phyloP scores from a whole-genome alignment of 2,888 invertebrate species.

The Griposia aprilina region DNA sequence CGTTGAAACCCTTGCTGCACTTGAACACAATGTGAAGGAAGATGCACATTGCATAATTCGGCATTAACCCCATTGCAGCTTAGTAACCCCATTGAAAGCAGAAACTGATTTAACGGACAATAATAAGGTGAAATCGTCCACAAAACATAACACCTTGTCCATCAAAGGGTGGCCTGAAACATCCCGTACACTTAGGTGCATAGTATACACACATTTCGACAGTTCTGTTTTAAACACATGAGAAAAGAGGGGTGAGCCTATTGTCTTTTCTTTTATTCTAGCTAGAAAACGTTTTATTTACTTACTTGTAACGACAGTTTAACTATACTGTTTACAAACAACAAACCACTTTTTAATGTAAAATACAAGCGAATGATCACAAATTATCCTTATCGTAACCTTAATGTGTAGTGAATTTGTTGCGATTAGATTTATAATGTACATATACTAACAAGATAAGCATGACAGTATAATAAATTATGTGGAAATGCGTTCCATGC shows the following conservation, averaged over 20 bases:
- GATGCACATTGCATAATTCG: not conserved
- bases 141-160: not conserved
- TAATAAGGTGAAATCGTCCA: not conserved
- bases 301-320: not conserved
- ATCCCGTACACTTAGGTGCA: not conserved
- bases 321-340: not conserved
- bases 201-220: not conserved
- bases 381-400: slow-evolving; percentile 21
- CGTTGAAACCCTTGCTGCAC: not conserved
- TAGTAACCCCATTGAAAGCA: not conserved
- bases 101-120: slow-evolving; percentile 7
- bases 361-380: not conserved
- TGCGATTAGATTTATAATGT: slow-evolving; percentile 26
- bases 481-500: too few relatives aligned
- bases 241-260: not conserved
- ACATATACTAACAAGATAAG: slow-evolving; percentile 14
- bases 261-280: not conserved
- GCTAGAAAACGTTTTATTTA: not conserved
- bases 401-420: slow-evolving; percentile 28
- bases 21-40: not conserved
- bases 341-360: not conserved
- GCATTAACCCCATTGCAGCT: not conserved
- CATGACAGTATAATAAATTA: too few relatives aligned
- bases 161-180: not conserved
- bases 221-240: not conserved